A percentile compares a stretch with the other conserved stretches of the same genome.
These are phyloP conservation scores for Chymomyza amoena DNA, from an alignment of 2,888 invertebrate genomes.

Conservation along the genomic window DNA sequence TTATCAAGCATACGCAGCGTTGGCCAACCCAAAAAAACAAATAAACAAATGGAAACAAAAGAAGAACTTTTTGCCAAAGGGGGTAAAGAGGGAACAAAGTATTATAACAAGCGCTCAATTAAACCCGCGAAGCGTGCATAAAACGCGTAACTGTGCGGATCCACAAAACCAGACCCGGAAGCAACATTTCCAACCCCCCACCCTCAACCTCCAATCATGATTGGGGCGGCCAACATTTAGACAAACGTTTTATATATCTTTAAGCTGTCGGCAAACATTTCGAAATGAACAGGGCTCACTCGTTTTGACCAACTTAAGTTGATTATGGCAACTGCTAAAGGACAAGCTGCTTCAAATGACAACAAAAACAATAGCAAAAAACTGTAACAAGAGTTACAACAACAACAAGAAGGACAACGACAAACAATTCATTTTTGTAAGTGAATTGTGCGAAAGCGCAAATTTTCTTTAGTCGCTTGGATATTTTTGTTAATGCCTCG, in stretches of 20 bases:
- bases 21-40: neutral
- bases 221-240: constrained; percentile 21
- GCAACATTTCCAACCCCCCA: neutral
- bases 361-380: neutral
- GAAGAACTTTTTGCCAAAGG: neutral
- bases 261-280: constrained; percentile 36
- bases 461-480: constrained; percentile 45
- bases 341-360: neutral
- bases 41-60: constrained; percentile 1
- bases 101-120: neutral
- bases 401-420: constrained; percentile 3
- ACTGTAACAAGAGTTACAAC: constrained; percentile 12
- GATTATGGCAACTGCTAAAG: constrained; percentile 44
- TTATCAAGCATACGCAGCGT: constrained; percentile 12
- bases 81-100: neutral
- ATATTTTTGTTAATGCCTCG: constrained; percentile 2
- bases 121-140: neutral
- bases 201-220: neutral
- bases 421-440: constrained; percentile 64
- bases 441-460: constrained; percentile 43
- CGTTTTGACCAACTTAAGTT: constrained; percentile 70
- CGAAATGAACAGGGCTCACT: constrained; percentile 50
- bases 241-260: constrained; percentile 29
- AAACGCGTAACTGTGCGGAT: constrained; percentile 27
- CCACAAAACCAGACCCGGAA: constrained; percentile 5